Evolutionary conservation across 2,888 invertebrate species (phyloP).

Genomic region (Cyaniris semiargus): DNA sequence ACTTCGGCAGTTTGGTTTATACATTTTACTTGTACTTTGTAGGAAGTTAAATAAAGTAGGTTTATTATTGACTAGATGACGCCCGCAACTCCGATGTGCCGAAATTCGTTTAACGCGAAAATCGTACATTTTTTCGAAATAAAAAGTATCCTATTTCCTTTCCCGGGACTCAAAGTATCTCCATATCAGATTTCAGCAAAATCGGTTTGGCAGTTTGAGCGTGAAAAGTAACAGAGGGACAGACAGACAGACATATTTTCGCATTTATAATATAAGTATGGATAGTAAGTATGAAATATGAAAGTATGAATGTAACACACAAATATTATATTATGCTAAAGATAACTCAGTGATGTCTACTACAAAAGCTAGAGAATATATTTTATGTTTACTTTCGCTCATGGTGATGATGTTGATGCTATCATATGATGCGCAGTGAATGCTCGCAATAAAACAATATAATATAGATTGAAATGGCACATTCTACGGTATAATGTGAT

Average conservation of each 20-base stretch:
- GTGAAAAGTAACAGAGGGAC: too few relatives aligned
- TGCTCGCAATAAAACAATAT: constrained; percentile 6
- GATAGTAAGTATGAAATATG: too few relatives aligned
- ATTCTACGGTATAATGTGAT: constrained; percentile 33
- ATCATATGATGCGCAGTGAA: background rate
- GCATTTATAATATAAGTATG: too few relatives aligned
- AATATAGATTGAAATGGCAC: constrained; percentile 13
- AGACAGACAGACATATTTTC: too few relatives aligned
- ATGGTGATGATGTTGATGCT: background rate
- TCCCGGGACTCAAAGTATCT: too few relatives aligned
- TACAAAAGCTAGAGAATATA: background rate
- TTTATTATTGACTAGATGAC: background rate
- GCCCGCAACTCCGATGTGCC: too few relatives aligned
- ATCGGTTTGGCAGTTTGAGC: too few relatives aligned
- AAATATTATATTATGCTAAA: background rate
- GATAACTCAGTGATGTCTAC: too few relatives aligned
- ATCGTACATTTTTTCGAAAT: too few relatives aligned
- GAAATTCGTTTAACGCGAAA: too few relatives aligned
- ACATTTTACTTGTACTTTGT: background rate
- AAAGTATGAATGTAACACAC: background rate
- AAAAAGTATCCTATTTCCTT: too few relatives aligned
- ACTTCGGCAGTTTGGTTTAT: background rate
- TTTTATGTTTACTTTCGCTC: background rate
- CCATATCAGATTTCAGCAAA: too few relatives aligned
- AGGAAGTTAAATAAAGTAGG: background rate